Conservation (phyloP, 2,888 invertebrate species). For the Patella pellucida region DNA sequence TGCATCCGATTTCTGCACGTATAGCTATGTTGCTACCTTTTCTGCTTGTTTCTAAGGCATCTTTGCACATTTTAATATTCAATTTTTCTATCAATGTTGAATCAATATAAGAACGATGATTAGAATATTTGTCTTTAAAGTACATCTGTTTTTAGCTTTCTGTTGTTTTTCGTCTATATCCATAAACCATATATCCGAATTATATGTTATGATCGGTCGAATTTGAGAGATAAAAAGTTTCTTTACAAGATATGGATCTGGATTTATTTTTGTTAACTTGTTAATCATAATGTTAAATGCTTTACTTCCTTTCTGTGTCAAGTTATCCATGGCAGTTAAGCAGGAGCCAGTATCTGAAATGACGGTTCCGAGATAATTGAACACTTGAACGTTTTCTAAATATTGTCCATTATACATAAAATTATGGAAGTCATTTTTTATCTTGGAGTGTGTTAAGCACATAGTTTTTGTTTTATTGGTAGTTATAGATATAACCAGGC, state of each 20-base stretch:
- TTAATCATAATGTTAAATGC: not conserved
- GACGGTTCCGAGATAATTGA: not conserved
- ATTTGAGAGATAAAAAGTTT: not conserved
- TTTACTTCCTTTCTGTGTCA: not conserved
- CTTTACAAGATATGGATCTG: not conserved
- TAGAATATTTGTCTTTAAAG: not conserved
- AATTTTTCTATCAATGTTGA: not conserved
- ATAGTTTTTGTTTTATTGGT: no score
- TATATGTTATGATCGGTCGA: not conserved
- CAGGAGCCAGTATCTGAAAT: not conserved
- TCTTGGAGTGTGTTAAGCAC: no score
- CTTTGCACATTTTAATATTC: not conserved
- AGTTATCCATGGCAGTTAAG: not conserved
- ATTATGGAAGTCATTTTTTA: no score
- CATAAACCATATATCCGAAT: slow-evolving; percentile 1
- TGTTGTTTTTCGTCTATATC: slow-evolving; percentile 4
- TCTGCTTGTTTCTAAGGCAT: not conserved
- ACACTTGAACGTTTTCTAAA: not conserved
- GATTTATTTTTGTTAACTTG: not conserved
- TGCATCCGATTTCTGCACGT: not conserved
- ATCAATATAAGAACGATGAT: not conserved
- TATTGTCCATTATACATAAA: not conserved
- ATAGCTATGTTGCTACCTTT: not conserved
- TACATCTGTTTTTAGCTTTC: not conserved
- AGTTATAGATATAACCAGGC: no score